Conservation (phyloP, 2,797 vertebrate genomes). For the Petrocephalus sullivani region DNA sequence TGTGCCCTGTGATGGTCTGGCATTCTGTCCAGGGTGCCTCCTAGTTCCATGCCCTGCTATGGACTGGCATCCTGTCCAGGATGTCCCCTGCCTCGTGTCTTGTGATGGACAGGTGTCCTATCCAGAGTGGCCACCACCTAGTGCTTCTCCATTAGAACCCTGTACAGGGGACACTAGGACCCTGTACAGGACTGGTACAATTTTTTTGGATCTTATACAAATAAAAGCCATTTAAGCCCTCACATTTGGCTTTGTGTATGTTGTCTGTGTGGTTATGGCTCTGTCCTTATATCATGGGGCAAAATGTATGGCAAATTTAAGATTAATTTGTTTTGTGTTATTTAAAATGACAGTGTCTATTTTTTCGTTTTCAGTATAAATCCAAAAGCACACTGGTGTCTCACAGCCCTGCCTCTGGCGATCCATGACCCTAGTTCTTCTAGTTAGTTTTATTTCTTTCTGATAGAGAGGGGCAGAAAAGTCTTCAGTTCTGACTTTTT, state of each 20-base stretch:
- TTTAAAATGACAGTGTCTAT: neutral
- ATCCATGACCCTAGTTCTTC: neutral
- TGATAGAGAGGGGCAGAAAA: neutral
- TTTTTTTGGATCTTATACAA: neutral
- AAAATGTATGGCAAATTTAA: neutral
- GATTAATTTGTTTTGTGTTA: neutral
- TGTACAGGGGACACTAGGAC: neutral
- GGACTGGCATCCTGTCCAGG: neutral
- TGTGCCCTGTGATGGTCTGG: no score
- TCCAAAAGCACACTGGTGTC: neutral
- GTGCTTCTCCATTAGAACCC: neutral
- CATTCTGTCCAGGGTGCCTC: neutral
- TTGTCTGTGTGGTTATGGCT: neutral
- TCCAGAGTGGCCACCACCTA: neutral
- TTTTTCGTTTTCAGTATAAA: neutral
- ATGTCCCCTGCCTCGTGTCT: neutral
- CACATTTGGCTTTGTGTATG: neutral
- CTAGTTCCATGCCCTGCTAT: neutral
- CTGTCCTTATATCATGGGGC: neutral
- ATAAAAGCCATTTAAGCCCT: neutral
- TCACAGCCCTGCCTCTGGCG: neutral
- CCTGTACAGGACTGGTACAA: neutral
- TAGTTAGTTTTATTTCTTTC: no score
- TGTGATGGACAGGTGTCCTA: neutral
- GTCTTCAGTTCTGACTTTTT: neutral